Evolutionary conservation across 2,113 vertebrate genomes (phyloP).

Genomic region (Trichechus manatus): DNA sequence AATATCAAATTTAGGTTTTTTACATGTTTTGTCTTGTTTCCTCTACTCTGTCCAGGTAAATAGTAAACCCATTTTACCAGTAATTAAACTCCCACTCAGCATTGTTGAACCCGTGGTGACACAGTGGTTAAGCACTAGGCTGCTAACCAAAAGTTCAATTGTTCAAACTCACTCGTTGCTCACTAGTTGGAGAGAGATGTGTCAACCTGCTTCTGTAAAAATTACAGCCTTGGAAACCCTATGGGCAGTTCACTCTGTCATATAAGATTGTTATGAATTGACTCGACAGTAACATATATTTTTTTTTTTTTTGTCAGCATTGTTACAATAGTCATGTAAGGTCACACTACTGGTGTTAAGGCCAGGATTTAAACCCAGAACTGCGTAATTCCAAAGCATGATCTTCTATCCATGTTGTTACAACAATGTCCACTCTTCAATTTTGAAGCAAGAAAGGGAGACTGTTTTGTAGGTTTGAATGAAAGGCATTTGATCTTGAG

Average conservation of each 20-base stretch:
- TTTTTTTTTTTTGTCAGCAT: background rate
- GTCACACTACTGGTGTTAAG: background rate
- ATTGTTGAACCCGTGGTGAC: too few relatives aligned
- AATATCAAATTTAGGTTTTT: background rate
- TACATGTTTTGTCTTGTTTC: background rate
- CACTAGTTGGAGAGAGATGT: background rate
- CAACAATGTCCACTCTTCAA: background rate
- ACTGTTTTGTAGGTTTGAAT: background rate
- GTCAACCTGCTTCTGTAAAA: background rate
- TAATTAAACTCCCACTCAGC: background rate
- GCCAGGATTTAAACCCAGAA: constrained; percentile 19
- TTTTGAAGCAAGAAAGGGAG: background rate
- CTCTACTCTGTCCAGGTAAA: background rate
- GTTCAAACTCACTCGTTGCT: background rate
- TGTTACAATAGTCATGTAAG: background rate
- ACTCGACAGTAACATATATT: background rate
- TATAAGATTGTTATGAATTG: background rate
- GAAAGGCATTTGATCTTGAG: background rate
- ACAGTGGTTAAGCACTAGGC: background rate
- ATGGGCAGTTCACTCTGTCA: background rate
- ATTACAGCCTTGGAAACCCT: background rate
- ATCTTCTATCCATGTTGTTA: background rate
- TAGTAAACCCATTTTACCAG: background rate
- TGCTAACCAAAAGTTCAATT: background rate
- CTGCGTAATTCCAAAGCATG: background rate